These are phyloP conservation scores for Rynchops niger DNA, from an alignment of 2,113 vertebrate species.

Conservation along the genomic window DNA sequence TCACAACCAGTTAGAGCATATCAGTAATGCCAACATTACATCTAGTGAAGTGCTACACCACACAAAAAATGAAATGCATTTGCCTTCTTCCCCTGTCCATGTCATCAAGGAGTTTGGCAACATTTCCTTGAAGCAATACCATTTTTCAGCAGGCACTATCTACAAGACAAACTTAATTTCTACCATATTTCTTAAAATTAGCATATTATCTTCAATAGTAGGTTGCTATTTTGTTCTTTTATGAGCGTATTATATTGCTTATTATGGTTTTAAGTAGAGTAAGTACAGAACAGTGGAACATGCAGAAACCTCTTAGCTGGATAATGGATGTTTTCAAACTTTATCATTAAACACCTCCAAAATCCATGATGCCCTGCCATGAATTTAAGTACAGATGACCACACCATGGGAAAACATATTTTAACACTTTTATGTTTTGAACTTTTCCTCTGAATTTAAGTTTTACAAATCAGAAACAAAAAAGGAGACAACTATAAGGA, in stretches of 20 bases:
- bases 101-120: neutral
- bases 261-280: neutral
- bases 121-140: neutral
- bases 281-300: neutral
- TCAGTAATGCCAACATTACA: rapidly evolving
- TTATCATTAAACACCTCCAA: neutral
- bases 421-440: neutral
- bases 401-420: neutral
- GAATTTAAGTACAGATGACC: neutral
- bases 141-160: neutral
- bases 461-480: neutral
- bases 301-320: neutral
- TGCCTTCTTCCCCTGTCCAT: neutral
- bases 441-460: neutral
- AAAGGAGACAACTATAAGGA: neutral
- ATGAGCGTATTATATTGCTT: neutral
- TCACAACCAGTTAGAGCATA: neutral
- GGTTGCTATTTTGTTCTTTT: neutral
- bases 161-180: neutral
- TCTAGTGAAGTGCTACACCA: neutral
- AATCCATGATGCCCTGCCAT: neutral
- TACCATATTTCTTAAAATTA: neutral
- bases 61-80: neutral
- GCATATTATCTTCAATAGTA: neutral
- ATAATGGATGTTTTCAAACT: neutral